Base-by-base conservation (phyloP, 2,888 invertebrate genomes). In the Papilio gigon region DNA sequence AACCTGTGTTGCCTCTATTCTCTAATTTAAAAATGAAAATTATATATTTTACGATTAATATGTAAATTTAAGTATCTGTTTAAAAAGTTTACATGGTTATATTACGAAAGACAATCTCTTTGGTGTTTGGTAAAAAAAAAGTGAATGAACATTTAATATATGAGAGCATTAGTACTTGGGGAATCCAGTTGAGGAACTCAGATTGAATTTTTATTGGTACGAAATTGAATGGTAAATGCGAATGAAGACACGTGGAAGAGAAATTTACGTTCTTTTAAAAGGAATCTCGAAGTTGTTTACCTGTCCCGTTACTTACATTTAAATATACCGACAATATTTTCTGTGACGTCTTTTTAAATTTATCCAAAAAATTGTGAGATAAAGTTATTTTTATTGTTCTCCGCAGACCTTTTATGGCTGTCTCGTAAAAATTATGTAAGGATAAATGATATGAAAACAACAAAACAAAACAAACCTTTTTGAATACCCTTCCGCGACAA, bases 171-270 rank as follows among this genome's bases (percentile, higher is more conserved):
- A 50, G 37, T 44, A 68, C 35, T 64, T 64, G 12, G 27, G 47
- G 44, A 68, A 63, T 63, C n/a, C 64, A 64, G 37, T 68, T 47
- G 64, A 59, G 64, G 25, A 68, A 64, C 58, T 63, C 64, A 25
- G 64, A 68, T 68, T 64, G 68, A 68, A 64, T 68, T 68, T 68
- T 68, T 63, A 68, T 68, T 68, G 64, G 68, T 59, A 42, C 58
- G 35, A 68, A 68, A 64, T 59, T 50, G 59, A 63, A 68, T 59
- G 64, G 35, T 63, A 59, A 59, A 68, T 68, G 44, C 47, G 64
- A 58, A 47, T 30, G 64, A 47, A 68, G 61, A 63, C 56, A 68
- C 63, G 62, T 63, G 44, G 63, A 44, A 53, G 42, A 67, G 53
- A 56, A 62, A 67, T 62, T 67, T 56, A 62, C 42, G 37, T 61